These are phyloP conservation scores for Planiliza haematocheilus DNA, from an alignment of 2,113 vertebrate species.

Conservation along the genomic window DNA sequence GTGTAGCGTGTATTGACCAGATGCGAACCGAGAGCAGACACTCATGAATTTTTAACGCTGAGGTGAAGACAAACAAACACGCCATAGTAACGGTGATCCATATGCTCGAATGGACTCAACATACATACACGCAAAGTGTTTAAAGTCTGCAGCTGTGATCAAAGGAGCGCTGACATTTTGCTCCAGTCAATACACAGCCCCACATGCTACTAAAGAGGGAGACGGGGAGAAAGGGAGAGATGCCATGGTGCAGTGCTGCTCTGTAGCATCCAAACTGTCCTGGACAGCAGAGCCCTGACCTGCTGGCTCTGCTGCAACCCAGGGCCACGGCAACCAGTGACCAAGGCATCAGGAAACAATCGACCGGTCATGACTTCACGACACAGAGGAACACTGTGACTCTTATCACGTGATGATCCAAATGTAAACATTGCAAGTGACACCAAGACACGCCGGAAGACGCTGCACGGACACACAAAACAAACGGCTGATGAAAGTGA, in stretches of 20 bases:
- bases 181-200: conserved; percentile 40
- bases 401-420: neutral
- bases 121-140: conserved; percentile 6
- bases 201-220: conserved; percentile 27
- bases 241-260: conserved; percentile 74
- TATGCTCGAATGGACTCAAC: neutral
- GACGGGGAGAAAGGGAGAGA: conserved; percentile 4
- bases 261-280: conserved; percentile 66
- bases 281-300: conserved; percentile 54
- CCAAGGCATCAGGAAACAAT: conserved; percentile 22
- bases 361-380: neutral
- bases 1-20: neutral
- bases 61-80: conserved; percentile 57
- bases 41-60: conserved; percentile 57
- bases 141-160: conserved; percentile 14
- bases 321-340: conserved; percentile 33
- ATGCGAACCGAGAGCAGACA: conserved; percentile 15
- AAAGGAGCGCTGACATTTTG: conserved; percentile 37
- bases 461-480: conserved; percentile 4
- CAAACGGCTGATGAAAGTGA: neutral
- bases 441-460: neutral
- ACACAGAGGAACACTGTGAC: neutral
- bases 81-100: conserved; percentile 17
- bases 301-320: conserved; percentile 45
- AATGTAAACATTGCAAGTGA: conserved; percentile 25